Conservation (phyloP, 2,888 invertebrate genomes). For the Nephrotoma flavescens region DNA sequence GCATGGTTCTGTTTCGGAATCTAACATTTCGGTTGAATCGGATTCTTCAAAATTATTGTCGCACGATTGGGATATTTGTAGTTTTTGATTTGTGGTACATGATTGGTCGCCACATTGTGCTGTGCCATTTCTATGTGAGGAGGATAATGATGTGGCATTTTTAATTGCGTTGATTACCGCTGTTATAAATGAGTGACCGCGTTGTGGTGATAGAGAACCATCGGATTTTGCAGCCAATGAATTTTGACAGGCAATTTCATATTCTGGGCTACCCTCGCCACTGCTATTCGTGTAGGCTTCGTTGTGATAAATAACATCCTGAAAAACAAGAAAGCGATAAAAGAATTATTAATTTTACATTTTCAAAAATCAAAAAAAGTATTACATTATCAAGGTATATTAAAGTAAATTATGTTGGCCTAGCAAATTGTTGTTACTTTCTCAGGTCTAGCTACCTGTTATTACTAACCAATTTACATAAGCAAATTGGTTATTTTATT, state of each 20-base stretch:
- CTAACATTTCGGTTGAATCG: conserved; percentile 62
- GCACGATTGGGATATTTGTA: conserved; percentile 6
- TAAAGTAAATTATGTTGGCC: no score
- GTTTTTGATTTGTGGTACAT: conserved; percentile 13
- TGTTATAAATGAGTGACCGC: conserved; percentile 51
- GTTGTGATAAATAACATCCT: conserved; percentile 66
- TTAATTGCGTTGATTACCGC: conserved; percentile 57
- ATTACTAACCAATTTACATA: no score
- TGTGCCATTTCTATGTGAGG: neutral
- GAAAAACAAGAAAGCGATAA: conserved; percentile 14
- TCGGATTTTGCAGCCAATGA: conserved; percentile 20
- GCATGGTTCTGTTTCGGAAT: conserved; percentile 71
- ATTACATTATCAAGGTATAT: no score
- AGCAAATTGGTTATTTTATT: no score
- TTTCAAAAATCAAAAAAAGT: no score
- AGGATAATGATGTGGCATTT: conserved; percentile 34
- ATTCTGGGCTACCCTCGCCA: conserved; percentile 49
- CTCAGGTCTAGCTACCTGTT: no score
- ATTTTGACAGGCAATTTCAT: conserved; percentile 23
- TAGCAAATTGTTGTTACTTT: no score
- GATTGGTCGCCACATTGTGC: neutral
- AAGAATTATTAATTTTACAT: neutral
- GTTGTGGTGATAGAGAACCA: conserved; percentile 41
- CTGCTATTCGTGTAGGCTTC: conserved; percentile 61
- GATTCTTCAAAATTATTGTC: conserved; percentile 27